phyloP scores from a whole-genome alignment of 2,113 vertebrate species.

The Candoia aspera region DNA sequence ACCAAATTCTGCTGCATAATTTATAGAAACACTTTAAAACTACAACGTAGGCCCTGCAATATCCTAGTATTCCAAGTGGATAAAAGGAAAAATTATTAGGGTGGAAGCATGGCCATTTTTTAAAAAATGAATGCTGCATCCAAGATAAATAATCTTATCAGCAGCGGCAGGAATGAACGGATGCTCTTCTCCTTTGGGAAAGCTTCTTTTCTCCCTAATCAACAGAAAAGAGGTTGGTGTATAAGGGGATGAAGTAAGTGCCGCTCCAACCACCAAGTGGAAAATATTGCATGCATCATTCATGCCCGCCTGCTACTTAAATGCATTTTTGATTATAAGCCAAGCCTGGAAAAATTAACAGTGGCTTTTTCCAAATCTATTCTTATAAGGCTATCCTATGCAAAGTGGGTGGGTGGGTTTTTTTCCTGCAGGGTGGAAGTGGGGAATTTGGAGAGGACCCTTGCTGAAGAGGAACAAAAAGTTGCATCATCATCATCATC shows the following conservation, averaged over 20 bases:
- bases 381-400: background rate
- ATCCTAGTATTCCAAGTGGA: constrained; percentile 34
- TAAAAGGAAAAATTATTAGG: constrained; percentile 25
- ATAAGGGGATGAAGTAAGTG: background rate
- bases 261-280: background rate
- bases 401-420: background rate
- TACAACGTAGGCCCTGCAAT: too few relatives aligned
- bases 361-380: background rate
- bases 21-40: background rate
- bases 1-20: background rate
- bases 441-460: background rate
- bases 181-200: background rate
- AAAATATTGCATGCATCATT: background rate
- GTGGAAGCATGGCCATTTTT: background rate
- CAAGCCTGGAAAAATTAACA: background rate
- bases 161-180: background rate
- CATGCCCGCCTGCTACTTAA: background rate
- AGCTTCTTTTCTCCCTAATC: background rate
- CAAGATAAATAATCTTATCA: background rate
- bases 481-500: background rate
- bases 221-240: background rate
- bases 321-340: background rate
- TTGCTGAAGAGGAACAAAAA: background rate
- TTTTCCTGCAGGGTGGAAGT: background rate
- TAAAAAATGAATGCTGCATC: background rate